phyloP scores from a whole-genome alignment of 2,888 invertebrate genomes.

The Lamellibrachia satsuma region DNA sequence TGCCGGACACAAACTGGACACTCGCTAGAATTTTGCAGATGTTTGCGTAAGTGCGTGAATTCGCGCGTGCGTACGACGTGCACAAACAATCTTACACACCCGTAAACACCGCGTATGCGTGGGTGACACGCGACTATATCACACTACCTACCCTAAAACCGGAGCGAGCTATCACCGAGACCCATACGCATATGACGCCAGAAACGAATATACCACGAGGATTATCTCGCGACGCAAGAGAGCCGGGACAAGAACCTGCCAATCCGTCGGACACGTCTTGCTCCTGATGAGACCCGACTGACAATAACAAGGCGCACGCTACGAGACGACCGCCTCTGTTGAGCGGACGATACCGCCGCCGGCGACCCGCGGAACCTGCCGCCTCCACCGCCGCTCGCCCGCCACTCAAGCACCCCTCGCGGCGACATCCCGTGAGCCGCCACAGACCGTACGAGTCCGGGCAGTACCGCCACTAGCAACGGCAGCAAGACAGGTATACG shows the following conservation, averaged over 20 bases:
- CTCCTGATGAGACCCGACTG: neutral
- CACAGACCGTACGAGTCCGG: neutral
- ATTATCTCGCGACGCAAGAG: neutral
- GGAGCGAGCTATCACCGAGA: neutral
- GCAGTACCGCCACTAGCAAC: neutral
- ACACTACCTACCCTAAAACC: neutral
- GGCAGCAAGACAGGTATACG: neutral
- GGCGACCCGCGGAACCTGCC: neutral
- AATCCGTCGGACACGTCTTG: neutral
- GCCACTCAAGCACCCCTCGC: neutral
- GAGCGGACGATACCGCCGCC: neutral
- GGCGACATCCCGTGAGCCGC: neutral
- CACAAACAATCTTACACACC: neutral
- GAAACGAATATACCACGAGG: neutral
- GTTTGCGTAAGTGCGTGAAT: neutral
- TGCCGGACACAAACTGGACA: neutral
- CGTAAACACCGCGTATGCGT: neutral
- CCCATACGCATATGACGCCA: neutral
- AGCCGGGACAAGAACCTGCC: neutral
- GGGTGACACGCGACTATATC: neutral
- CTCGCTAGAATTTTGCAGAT: neutral
- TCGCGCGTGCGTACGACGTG: neutral
- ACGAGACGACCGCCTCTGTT: neutral
- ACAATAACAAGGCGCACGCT: neutral
- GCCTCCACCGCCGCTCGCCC: neutral